These are phyloP conservation scores for Podarcis lilfordi DNA, from an alignment of 2,797 vertebrate species.

Conservation along the genomic window DNA sequence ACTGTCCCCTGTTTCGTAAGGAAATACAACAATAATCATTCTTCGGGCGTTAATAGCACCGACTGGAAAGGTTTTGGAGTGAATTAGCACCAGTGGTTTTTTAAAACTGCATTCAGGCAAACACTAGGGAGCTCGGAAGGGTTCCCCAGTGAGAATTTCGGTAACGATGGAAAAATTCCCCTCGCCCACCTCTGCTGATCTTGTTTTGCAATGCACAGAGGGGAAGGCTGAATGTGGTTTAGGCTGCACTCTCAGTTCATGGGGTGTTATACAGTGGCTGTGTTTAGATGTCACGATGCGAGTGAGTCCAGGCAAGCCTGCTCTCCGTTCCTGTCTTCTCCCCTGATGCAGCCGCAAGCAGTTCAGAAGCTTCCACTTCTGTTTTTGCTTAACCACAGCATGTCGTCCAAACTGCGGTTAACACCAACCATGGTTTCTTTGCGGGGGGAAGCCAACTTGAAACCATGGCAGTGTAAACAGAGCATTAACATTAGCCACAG, in stretches of 20 bases:
- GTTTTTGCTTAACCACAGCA: too few species aligned
- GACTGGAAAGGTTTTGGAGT: too few species aligned
- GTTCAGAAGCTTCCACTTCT: too few species aligned
- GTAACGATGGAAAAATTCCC: not conserved
- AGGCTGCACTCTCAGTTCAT: not conserved
- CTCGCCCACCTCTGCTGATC: not conserved
- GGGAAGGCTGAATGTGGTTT: not conserved
- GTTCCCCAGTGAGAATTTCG: not conserved
- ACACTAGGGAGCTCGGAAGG: not conserved
- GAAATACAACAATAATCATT: not conserved
- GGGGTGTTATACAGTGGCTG: too few species aligned
- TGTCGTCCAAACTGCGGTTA: too few species aligned
- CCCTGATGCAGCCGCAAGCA: too few species aligned
- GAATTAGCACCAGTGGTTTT: not conserved
- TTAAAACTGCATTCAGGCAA: not conserved
- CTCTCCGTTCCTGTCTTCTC: too few species aligned
- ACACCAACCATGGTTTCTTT: not conserved
- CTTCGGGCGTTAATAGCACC: not conserved
- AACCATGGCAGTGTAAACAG: not conserved
- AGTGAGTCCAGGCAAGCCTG: too few species aligned
- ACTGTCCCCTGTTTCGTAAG: constrained; percentile 15
- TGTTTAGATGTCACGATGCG: too few species aligned
- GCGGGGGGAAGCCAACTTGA: not conserved
- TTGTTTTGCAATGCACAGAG: too few species aligned
- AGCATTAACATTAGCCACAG: not conserved